These are phyloP conservation scores for Cavia aperea DNA, from an alignment of 2,113 vertebrate species.

Conservation along the genomic window DNA sequence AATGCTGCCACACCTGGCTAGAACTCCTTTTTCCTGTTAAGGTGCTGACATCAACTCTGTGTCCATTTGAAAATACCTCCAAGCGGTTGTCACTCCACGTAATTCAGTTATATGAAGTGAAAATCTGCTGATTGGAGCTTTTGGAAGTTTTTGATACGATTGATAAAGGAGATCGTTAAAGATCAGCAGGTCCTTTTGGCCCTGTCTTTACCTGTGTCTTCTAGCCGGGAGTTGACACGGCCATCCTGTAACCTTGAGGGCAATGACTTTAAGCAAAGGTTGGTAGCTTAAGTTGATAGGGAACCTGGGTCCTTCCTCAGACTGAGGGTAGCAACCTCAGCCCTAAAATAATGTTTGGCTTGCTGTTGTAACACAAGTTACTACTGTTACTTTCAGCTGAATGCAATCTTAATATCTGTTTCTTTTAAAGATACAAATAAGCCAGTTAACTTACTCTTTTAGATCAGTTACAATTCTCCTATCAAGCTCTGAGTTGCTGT, in stretches of 20 bases:
- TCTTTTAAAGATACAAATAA: not conserved
- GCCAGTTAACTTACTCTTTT: not conserved
- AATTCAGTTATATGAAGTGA: not conserved
- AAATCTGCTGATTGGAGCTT: not conserved
- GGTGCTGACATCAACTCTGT: not conserved
- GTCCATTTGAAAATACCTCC: not conserved
- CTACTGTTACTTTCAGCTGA: not conserved
- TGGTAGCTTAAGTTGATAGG: not conserved
- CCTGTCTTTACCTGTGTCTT: not conserved
- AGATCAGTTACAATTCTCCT: not conserved
- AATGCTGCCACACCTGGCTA: not conserved
- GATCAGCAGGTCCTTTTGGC: not conserved
- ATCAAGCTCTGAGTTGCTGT: not conserved
- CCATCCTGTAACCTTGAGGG: not conserved
- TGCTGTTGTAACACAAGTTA: not conserved
- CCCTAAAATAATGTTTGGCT: not conserved
- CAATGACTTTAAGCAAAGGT: not conserved
- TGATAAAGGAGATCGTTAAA: not conserved
- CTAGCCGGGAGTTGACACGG: not conserved
- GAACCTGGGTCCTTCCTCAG: not conserved
- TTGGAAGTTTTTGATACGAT: not conserved
- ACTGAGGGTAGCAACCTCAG: not conserved
- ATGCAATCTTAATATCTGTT: not conserved
- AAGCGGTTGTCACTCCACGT: not conserved
- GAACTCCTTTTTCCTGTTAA: not conserved